Evolutionary conservation across 1,140 invertebrate genomes (phyloP).

Genomic region (Brachionus rotundiformis): DNA sequence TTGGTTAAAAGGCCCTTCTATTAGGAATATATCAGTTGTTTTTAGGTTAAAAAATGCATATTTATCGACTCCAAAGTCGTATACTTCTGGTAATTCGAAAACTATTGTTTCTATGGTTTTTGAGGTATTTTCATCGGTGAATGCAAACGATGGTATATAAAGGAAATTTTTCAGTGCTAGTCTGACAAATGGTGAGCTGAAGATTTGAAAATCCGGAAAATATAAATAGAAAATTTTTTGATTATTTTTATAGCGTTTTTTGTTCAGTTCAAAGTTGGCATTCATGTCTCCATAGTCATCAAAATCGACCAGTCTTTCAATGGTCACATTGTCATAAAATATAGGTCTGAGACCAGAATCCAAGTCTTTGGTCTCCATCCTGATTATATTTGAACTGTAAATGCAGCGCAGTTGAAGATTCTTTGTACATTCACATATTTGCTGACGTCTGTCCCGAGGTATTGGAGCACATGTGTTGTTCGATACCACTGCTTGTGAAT

Average conservation of each 20-base stretch:
- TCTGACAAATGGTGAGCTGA: constrained; percentile 26
- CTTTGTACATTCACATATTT: constrained; percentile 8
- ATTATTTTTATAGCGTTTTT: constrained; percentile 1
- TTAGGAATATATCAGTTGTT: not conserved
- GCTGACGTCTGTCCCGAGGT: constrained; percentile 26
- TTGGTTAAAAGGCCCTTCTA: constrained; percentile 48
- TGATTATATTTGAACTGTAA: constrained; percentile 2
- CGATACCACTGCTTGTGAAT: constrained; percentile 1
- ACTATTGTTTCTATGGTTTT: constrained; percentile 20
- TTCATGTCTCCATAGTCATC: constrained; percentile 27
- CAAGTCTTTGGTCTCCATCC: constrained; percentile 21
- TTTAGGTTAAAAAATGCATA: constrained; percentile 36
- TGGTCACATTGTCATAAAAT: constrained; percentile 22
- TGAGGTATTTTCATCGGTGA: not conserved
- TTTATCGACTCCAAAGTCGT: constrained; percentile 35
- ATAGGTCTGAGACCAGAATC: constrained; percentile 4
- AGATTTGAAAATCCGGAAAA: constrained; percentile 39
- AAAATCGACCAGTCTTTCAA: not conserved
- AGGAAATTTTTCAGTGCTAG: not conserved
- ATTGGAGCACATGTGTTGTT: constrained; percentile 33
- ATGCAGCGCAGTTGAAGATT: constrained; percentile 28
- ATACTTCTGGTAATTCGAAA: constrained; percentile 6
- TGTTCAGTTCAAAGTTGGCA: constrained; percentile 29
- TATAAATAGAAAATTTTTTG: constrained; percentile 27
- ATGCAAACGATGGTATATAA: constrained; percentile 24